phyloP scores from a whole-genome alignment of 2,888 invertebrate species.

The Tortricodes alternella region DNA sequence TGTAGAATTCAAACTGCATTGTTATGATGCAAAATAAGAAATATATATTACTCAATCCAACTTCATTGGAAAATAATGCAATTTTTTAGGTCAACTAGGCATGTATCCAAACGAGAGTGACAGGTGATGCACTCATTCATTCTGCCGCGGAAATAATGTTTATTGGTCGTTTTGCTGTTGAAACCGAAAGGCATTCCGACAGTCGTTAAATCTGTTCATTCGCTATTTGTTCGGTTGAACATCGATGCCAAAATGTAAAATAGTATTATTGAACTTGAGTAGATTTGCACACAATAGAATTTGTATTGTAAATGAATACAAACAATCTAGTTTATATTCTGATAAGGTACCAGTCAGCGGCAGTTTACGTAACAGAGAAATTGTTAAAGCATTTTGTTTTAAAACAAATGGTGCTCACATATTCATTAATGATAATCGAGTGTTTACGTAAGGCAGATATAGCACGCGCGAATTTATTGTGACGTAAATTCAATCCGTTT shows the following conservation, averaged over 20 bases:
- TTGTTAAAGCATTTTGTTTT: constrained; percentile 11
- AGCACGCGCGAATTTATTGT: too few species aligned
- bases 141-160: constrained; percentile 14
- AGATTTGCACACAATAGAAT: constrained; percentile 30
- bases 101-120: not conserved
- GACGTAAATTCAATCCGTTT: too few species aligned
- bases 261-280: constrained; percentile 27
- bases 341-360: constrained; percentile 1
- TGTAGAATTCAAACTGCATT: too few species aligned
- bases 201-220: constrained; percentile 17
- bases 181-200: constrained; percentile 22
- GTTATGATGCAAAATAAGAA: too few species aligned
- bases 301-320: constrained; percentile 17
- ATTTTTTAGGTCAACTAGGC: constrained; percentile 1
- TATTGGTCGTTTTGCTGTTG: constrained; percentile 15
- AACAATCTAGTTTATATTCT: constrained; percentile 26
- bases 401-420: constrained; percentile 4
- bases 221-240: constrained; percentile 19
- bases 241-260: constrained; percentile 23
- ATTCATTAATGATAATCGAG: not conserved
- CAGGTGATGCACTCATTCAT: constrained; percentile 5
- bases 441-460: not conserved
- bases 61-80: too few species aligned
- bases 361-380: constrained; percentile 24
- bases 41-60: too few species aligned